phyloP scores from a whole-genome alignment of 2,888 invertebrate genomes.

The Caenorhabditis imperialis region DNA sequence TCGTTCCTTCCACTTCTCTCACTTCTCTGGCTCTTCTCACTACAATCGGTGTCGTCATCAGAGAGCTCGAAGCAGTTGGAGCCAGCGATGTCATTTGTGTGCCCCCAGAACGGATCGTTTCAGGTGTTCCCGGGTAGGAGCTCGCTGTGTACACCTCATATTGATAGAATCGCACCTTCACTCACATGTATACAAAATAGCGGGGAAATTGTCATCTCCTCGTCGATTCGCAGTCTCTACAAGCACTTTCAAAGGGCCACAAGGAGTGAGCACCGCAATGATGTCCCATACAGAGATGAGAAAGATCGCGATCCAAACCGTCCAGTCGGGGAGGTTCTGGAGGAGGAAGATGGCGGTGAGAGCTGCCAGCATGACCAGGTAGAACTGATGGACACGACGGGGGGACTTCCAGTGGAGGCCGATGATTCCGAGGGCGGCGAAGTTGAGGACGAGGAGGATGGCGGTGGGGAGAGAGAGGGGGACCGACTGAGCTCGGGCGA shows the following conservation, averaged over 20 bases:
- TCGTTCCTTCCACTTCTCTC: constrained; percentile 26
- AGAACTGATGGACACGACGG: constrained; percentile 26
- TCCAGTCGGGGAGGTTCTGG: constrained; percentile 40
- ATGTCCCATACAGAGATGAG: constrained; percentile 39
- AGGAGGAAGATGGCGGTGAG: constrained; percentile 35
- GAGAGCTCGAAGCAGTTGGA: not conserved
- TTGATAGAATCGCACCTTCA: too few species aligned
- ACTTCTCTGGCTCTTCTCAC: constrained; percentile 14
- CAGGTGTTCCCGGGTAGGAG: constrained; percentile 14
- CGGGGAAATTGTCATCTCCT: constrained; percentile 38
- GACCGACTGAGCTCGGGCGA: constrained; percentile 6
- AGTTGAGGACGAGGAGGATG: constrained; percentile 23
- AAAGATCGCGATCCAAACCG: constrained; percentile 30
- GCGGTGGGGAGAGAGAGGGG: constrained; percentile 25
- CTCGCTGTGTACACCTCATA: too few species aligned
- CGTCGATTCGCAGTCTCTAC: constrained; percentile 31
- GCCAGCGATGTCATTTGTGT: constrained; percentile 33
- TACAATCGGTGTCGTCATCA: not conserved
- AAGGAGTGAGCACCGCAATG: constrained; percentile 40
- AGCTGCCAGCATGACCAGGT: constrained; percentile 36
- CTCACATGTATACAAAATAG: constrained; percentile 35
- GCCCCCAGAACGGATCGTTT: constrained; percentile 14
- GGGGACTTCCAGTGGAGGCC: constrained; percentile 37
- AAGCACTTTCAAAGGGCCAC: constrained; percentile 39
- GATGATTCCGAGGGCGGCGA: constrained; percentile 36